These are phyloP conservation scores for Ctenochaetus hawaiiensis DNA, from an alignment of 2,797 vertebrate genomes.

Conservation along the genomic window DNA sequence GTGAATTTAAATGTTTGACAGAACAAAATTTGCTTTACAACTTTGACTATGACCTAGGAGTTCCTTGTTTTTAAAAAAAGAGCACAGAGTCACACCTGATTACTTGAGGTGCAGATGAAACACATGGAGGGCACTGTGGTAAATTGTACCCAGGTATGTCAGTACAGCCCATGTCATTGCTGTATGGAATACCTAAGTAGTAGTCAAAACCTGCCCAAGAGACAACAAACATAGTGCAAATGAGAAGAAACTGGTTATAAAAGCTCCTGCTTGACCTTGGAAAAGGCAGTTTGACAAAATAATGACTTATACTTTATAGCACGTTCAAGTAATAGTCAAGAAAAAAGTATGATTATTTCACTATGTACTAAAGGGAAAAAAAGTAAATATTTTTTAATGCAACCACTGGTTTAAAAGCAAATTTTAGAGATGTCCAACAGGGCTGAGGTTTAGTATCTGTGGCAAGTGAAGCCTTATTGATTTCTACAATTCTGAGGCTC, in stretches of 20 bases:
- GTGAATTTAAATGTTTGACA: neutral
- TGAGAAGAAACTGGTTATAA: neutral
- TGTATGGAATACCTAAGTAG: constrained; percentile 96
- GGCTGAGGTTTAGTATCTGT: too few species aligned
- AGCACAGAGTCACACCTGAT: constrained; percentile 78
- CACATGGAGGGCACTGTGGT: constrained; percentile 89
- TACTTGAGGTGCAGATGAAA: neutral
- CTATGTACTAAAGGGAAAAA: neutral
- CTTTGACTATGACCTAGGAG: neutral
- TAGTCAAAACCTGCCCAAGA: constrained; percentile 92
- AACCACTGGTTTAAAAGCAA: too few species aligned
- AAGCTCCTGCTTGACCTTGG: neutral
- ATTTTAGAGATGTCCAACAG: too few species aligned
- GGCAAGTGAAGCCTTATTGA: neutral
- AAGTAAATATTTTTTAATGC: neutral
- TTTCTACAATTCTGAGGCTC: neutral
- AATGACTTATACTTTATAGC: neutral
- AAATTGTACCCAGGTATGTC: constrained; percentile 90
- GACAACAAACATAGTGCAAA: constrained; percentile 28
- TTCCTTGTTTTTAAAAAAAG: neutral
- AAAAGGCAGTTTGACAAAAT: neutral
- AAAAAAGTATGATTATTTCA: neutral
- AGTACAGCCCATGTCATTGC: constrained; percentile 98
- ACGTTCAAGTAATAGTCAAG: neutral
- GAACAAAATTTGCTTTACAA: neutral